phyloP scores from a whole-genome alignment of 1,140 invertebrate species.

The Drosophila eugracilis region DNA sequence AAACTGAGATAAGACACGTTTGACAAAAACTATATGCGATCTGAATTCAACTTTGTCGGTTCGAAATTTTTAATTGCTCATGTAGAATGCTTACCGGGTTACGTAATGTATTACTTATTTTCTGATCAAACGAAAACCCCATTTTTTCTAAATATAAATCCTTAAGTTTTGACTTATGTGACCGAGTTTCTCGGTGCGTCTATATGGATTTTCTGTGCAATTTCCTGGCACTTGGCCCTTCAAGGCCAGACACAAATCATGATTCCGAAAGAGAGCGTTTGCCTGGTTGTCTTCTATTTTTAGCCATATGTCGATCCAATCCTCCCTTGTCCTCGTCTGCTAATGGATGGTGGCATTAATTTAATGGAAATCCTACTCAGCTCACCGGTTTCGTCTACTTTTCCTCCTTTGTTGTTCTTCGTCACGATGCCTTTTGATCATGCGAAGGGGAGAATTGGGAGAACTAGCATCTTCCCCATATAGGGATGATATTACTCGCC shows the following conservation, averaged over 20 bases:
- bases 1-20: no score
- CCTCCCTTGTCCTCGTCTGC: conserved; percentile 51
- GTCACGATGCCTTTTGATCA: conserved; percentile 32
- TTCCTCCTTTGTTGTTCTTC: conserved; percentile 7
- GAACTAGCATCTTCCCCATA: conserved; percentile 22
- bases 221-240: conserved; percentile 34
- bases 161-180: background rate
- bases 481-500: conserved; percentile 5
- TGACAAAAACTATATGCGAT: no score
- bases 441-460: conserved; percentile 9
- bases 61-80: no score
- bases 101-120: no score
- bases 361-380: conserved; percentile 61
- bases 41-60: no score
- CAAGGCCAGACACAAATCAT: conserved; percentile 34
- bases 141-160: no score
- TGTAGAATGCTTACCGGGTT: no score
- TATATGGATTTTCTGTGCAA: conserved; percentile 7
- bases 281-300: conserved; percentile 37
- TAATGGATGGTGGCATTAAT: conserved; percentile 80
- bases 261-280: conserved; percentile 5
- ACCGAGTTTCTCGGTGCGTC: background rate
- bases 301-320: conserved; percentile 13
- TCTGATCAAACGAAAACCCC: no score
- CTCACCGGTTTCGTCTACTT: background rate